phyloP scores from a whole-genome alignment of 2,888 invertebrate genomes.

The Lomographa bimaculata region DNA sequence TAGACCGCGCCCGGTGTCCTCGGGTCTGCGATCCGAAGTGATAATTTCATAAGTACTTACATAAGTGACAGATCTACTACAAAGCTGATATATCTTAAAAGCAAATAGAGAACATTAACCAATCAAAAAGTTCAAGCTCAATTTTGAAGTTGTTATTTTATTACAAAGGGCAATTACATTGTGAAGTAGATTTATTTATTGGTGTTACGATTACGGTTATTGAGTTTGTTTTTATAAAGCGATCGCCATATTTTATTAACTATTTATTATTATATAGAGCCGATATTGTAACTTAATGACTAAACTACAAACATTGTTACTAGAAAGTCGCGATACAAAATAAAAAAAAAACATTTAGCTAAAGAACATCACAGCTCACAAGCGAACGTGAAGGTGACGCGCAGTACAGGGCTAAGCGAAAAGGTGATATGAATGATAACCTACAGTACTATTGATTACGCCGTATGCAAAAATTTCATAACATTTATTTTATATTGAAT shows the following conservation, averaged over 20 bases:
- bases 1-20: constrained; percentile 40
- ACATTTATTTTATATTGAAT: constrained; percentile 16
- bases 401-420: constrained; percentile 55
- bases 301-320: constrained; percentile 59
- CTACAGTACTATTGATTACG: constrained; percentile 36
- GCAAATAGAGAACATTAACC: constrained; percentile 73
- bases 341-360: constrained; percentile 54
- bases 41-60: constrained; percentile 79
- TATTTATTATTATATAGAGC: constrained; percentile 49
- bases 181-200: constrained; percentile 21
- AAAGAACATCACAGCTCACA: constrained; percentile 75
- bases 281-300: constrained; percentile 64
- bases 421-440: constrained; percentile 70
- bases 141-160: constrained; percentile 23
- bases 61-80: constrained; percentile 81
- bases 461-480: constrained; percentile 25
- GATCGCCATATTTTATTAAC: constrained; percentile 45
- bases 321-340: constrained; percentile 56
- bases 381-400: constrained; percentile 68
- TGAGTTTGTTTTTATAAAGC: constrained; percentile 44
- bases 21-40: constrained; percentile 52
- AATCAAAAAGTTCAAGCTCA: constrained; percentile 43
- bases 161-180: constrained; percentile 12
- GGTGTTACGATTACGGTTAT: constrained; percentile 30
- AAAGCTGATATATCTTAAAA: constrained; percentile 75